phyloP scores from a whole-genome alignment of 2,888 invertebrate genomes.

The Sarcophaga subvicina region DNA sequence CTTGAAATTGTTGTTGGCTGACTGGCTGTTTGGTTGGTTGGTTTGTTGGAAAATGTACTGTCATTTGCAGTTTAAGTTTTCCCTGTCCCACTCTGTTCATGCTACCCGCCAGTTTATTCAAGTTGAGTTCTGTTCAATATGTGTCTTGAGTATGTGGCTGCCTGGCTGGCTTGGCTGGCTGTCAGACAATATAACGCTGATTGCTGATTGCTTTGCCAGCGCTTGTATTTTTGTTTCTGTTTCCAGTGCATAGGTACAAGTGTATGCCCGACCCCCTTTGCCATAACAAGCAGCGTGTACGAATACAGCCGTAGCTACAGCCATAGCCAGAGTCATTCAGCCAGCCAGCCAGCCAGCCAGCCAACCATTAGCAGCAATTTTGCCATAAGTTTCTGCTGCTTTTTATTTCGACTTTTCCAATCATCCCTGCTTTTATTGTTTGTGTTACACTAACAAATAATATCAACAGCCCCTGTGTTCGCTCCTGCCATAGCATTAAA shows the following conservation, averaged over 20 bases:
- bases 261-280: neutral
- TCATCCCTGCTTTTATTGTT: conserved; percentile 55
- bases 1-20: neutral
- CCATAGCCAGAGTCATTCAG: no score
- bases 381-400: neutral
- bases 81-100: neutral
- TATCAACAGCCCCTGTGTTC: conserved; percentile 42
- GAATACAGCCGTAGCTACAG: neutral
- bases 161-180: neutral
- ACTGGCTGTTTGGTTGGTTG: conserved; percentile 36
- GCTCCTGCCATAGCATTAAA: conserved; percentile 39
- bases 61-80: conserved; percentile 63
- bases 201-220: neutral
- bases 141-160: neutral
- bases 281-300: neutral
- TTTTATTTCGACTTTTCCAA: conserved; percentile 31
- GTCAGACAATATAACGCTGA: neutral
- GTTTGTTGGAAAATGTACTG: conserved; percentile 51
- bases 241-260: no score
- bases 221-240: neutral
- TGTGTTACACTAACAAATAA: conserved; percentile 59
- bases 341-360: neutral
- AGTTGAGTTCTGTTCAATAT: neutral
- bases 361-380: conserved; percentile 53
- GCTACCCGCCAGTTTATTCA: no score